Conservation (phyloP, 2,888 invertebrate species). For the Mantis religiosa region DNA sequence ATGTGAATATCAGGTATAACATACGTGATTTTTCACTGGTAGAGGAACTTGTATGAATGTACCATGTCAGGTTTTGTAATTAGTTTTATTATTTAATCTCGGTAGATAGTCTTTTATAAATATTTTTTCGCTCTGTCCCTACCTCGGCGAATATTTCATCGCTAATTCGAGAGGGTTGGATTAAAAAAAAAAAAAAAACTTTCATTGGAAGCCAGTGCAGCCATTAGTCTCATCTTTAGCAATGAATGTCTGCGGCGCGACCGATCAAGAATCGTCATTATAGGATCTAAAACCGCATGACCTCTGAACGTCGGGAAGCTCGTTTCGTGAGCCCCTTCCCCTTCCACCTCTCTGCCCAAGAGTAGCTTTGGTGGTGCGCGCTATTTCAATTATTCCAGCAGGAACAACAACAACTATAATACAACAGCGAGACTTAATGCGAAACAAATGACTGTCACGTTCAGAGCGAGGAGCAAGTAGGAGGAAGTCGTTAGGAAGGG, state of each 20-base stretch:
- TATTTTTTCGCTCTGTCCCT: too few relatives aligned
- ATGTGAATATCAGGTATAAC: too few relatives aligned
- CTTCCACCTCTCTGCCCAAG: background rate
- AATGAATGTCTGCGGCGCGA: background rate
- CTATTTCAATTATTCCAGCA: conserved; percentile 25
- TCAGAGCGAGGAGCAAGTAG: conserved; percentile 16
- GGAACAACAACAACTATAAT: background rate
- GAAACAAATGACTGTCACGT: conserved; percentile 30
- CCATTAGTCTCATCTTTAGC: background rate
- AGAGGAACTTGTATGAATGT: too few relatives aligned
- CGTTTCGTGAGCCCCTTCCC: background rate
- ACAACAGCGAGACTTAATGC: conserved; percentile 21
- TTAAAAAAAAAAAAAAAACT: background rate
- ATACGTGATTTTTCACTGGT: too few relatives aligned
- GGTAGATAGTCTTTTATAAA: too few relatives aligned
- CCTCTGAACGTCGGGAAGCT: background rate
- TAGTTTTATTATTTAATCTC: too few relatives aligned
- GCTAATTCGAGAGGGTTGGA: background rate
- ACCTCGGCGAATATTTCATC: background rate
- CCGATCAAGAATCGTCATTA: background rate
- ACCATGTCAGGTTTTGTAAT: too few relatives aligned
- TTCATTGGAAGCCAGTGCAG: background rate
- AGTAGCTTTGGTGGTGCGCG: background rate
- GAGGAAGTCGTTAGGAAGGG: conserved; percentile 24
- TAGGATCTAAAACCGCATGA: background rate